Evolutionary conservation across 2,888 invertebrate genomes (phyloP).

Genomic region (Amblyjoppa fuscipennis): DNA sequence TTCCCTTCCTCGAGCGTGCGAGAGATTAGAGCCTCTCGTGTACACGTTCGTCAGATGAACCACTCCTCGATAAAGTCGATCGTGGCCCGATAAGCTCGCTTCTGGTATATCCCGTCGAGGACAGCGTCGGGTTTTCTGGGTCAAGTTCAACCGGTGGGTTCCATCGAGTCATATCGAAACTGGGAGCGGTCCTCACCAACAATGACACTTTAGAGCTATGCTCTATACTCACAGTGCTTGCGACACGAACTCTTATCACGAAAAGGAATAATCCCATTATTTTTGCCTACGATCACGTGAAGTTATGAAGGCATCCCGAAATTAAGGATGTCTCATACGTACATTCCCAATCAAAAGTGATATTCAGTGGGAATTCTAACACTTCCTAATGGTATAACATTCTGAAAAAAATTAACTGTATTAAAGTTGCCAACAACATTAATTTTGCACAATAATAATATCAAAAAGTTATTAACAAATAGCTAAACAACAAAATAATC

Average conservation of each 20-base stretch:
- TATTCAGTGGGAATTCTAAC: no score
- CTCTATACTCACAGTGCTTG: neutral
- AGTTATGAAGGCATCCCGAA: neutral
- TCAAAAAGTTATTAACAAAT: no score
- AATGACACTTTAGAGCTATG: neutral
- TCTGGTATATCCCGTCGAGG: slow-evolving; percentile 2
- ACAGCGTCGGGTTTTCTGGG: slow-evolving; percentile 37
- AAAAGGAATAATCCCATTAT: neutral
- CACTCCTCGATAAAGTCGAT: slow-evolving; percentile 65
- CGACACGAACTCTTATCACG: neutral
- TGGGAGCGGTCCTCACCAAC: slow-evolving; percentile 9
- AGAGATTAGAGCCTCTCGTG: neutral
- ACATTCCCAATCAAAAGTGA: no score
- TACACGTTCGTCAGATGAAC: neutral
- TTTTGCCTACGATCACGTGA: neutral
- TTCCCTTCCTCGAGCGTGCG: slow-evolving; percentile 10
- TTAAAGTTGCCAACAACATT: no score
- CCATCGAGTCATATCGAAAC: slow-evolving; percentile 20
- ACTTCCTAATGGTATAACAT: no score
- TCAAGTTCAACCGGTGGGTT: slow-evolving; percentile 61
- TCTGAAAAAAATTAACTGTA: no score
- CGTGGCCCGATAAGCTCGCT: slow-evolving; percentile 46
- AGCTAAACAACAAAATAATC: no score
- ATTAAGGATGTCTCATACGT: no score
- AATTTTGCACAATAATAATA: no score